Evolutionary conservation across 2,888 invertebrate species (phyloP).

Genomic region (Pomacea canaliculata): DNA sequence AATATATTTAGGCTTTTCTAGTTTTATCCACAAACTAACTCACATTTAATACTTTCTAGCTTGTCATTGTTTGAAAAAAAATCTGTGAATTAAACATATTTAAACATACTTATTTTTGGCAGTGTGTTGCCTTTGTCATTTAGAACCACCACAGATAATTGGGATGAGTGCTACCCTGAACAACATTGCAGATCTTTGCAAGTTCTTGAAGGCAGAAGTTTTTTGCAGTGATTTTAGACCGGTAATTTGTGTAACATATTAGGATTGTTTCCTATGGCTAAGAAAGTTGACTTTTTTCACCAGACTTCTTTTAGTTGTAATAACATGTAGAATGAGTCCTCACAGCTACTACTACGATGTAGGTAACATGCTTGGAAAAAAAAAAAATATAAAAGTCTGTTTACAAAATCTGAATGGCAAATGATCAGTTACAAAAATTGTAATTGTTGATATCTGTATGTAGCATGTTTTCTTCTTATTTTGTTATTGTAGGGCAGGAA

Average conservation of each 20-base stretch:
- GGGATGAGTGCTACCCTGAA: conserved; percentile 99
- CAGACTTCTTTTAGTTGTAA: not conserved
- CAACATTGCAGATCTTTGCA: conserved; percentile 84
- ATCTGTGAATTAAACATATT: no score
- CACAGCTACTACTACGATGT: no score
- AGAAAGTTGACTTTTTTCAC: not conserved
- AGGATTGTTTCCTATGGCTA: not conserved
- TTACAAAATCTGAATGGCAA: not conserved
- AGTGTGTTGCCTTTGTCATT: not conserved
- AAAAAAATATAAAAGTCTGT: not conserved
- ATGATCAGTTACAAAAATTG: no score
- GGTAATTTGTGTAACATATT: conserved; percentile 74
- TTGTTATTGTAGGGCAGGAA: no score
- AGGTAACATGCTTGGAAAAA: not conserved
- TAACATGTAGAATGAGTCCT: not conserved
- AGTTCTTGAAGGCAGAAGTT: conserved; percentile 85
- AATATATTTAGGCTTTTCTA: no score
- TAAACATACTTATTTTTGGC: no score
- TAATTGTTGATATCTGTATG: no score
- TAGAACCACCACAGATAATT: conserved; percentile 80
- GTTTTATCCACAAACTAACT: no score
- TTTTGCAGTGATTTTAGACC: conserved; percentile 91
- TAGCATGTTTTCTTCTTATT: no score
- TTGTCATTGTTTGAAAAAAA: no score
- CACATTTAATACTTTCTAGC: no score